Base-by-base conservation (phyloP, 2,888 invertebrate species). In the Copidosoma aretas region DNA sequence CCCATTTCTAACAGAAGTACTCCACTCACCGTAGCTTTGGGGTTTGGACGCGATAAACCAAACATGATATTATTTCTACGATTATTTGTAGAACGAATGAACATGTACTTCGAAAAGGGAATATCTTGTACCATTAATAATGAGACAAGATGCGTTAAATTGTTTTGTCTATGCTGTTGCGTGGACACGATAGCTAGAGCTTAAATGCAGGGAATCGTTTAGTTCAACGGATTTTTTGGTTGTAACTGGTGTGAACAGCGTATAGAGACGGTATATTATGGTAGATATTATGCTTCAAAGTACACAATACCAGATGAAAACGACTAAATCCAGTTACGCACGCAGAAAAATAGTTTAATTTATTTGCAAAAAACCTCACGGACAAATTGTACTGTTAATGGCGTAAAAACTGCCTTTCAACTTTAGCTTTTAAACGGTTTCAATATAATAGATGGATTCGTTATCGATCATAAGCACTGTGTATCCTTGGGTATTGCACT, bases 11-110 rank as follows among this genome's bases (percentile, higher is more conserved):
- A 21, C 5, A 24, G 54, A 17, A 39, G 46, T 10, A 58, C 19
- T 19, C 24, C 66, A n/a, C 58, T 73, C 41, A 22, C 56, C 10
- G 69, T 64, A 43, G 70, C 39, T 15, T 57, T 73, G 22, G 71
- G 71, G 71, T 71, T 71, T 60, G 66, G 69, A 1, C 43, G 43
- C 3, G 43, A 46, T 17, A 46, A 46, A 46, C 43, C 43, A 46
- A 46, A 46, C 17, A 46, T 46, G 43, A 17, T 46, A 15, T 46
- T 46, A 17, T 46, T 46, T 46, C 2, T 46, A 46, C 14, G 10
- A 12, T 49, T 49, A 15, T 60, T 60, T 51, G 60, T 60, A 0
- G 15, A 60, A 17, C 1, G 15, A 49, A 25, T 51, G 32, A 60
- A 60, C 25, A 10, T 1, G 1, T 51, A 21, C 10, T 51, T 49